phyloP scores from a whole-genome alignment of 92 coral and sea anemone genomes.

The Zoanthus sociatus region DNA sequence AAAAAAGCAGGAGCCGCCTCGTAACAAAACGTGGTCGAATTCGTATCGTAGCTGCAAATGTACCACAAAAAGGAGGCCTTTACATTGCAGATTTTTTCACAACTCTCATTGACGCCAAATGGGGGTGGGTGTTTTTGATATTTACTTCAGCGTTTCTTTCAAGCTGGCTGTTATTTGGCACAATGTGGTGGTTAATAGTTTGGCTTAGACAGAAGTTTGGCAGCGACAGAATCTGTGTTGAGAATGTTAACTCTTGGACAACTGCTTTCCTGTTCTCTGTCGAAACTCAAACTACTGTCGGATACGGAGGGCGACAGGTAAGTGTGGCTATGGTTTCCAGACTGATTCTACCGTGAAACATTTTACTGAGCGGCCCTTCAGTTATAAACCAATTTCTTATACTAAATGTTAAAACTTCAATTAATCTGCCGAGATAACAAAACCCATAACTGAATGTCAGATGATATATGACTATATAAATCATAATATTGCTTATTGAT shows the following conservation, averaged over 20 bases:
- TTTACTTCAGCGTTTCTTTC: conserved; percentile 80
- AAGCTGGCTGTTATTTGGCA: conserved; percentile 94
- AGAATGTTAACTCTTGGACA: conserved; percentile 91
- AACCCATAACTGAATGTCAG: no score
- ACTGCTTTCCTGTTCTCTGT: conserved; percentile 94
- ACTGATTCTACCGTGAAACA: no score
- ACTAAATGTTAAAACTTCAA: no score
- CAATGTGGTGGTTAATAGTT: conserved; percentile 81
- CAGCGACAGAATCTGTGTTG: conserved; percentile 74
- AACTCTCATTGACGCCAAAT: conserved; percentile 88
- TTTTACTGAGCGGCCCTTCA: no score
- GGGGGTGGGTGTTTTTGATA: conserved; percentile 80
- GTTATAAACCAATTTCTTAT: no score
- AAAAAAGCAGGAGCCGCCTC: conserved; percentile 59
- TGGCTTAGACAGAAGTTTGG: conserved; percentile 64
- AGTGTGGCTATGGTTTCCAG: background rate
- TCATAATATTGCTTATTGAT: no score
- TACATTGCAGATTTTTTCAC: conserved; percentile 91
- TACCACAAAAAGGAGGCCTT: conserved; percentile 73
- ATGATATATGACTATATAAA: no score
- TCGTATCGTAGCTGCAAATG: conserved; percentile 70
- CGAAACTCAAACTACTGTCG: conserved; percentile 98
- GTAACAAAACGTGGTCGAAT: conserved; percentile 79
- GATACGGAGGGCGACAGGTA: conserved; percentile 99
- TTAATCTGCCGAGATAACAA: no score